A percentile compares a stretch with the other conserved stretches of the same genome.
Evolutionary conservation across 2,797 vertebrate genomes (phyloP).

Genomic region (Holocentrus rufus): DNA sequence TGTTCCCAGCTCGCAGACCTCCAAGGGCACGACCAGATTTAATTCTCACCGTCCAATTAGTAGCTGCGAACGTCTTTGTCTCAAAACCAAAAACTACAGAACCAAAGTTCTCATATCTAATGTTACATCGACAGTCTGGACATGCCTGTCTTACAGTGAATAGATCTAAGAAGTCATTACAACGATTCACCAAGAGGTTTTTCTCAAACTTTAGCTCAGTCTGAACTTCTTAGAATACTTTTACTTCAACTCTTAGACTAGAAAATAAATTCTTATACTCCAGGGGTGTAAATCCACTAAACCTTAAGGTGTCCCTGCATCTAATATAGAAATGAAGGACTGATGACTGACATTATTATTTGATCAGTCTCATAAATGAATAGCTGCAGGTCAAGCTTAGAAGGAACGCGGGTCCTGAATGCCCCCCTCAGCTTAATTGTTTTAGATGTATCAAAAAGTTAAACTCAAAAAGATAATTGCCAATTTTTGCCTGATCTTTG

Average conservation of each 20-base stretch:
- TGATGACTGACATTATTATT: slow-evolving; percentile 9
- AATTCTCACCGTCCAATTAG: not conserved
- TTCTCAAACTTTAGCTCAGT: not conserved
- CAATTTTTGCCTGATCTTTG: too few relatives aligned
- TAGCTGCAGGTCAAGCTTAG: not conserved
- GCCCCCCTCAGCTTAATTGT: too few relatives aligned
- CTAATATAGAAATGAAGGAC: slow-evolving; percentile 24
- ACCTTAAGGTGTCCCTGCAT: slow-evolving; percentile 36
- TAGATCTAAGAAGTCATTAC: not conserved
- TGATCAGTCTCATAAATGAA: not conserved
- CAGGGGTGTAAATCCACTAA: slow-evolving; percentile 9
- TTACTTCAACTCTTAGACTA: slow-evolving; percentile 1
- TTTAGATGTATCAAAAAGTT: too few relatives aligned
- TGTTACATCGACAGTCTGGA: not conserved
- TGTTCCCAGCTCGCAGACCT: not conserved
- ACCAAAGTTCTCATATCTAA: not conserved
- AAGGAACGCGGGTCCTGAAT: too few relatives aligned
- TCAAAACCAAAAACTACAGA: not conserved
- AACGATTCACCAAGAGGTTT: not conserved
- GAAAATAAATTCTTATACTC: slow-evolving; percentile 15
- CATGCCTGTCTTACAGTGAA: not conserved
- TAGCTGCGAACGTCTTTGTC: not conserved
- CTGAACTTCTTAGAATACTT: not conserved
- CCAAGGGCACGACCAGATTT: too few relatives aligned
- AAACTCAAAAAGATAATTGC: too few relatives aligned